Evolutionary conservation across 2,797 vertebrate genomes (phyloP), one percentile per base, ranked within the genome.

Genomic region (Denticeps clupeoides): DNA sequence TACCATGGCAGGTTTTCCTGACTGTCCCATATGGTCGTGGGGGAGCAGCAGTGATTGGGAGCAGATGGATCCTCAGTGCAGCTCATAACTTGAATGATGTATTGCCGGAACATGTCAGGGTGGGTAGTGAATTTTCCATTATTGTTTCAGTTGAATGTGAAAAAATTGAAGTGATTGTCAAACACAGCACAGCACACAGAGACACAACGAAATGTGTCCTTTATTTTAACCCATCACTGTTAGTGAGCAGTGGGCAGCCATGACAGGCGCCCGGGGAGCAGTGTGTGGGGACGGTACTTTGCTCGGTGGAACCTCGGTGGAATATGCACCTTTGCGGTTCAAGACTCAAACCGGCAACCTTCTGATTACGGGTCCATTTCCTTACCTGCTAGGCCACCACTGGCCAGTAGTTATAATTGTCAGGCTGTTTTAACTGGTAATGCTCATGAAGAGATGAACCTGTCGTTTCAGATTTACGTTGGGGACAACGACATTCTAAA

Each of bases 391-490:
- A n/a, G n/a, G n/a, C n/a, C n/a, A n/a, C n/a, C n/a, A n/a, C n/a
- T n/a, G n/a, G n/a, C 3, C 11, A n/a, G 5, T 25, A 31, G 32
- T 18, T 15, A 26, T 28, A 8, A 23, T 3, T 10, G 0, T 24
- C 25, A 13, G 4, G 24, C 28, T 5, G 52, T 27, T 41, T 3
- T 7, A 18, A 16, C 3, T 18, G 12, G 6, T 19, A 10, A 12
- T 24, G 22, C 45, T 16, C 21, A 7, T 42, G 26, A 13, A 42
- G 33, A 35, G 37, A n/a, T 49, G 10, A n/a, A 51, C 21, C 0
- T 7, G 32, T 49, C 18, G 57, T 49, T 55, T 10, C 33, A 82
- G 81, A 24, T 77, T 42, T 64, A 38, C 32, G 41, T 72, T 35
- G 81, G 78, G 29, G 7, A 1, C 12, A 68, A 3, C 8, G 10